Evolutionary conservation across 1,140 invertebrate species (phyloP).

Genomic region (Andricus grossulariae): DNA sequence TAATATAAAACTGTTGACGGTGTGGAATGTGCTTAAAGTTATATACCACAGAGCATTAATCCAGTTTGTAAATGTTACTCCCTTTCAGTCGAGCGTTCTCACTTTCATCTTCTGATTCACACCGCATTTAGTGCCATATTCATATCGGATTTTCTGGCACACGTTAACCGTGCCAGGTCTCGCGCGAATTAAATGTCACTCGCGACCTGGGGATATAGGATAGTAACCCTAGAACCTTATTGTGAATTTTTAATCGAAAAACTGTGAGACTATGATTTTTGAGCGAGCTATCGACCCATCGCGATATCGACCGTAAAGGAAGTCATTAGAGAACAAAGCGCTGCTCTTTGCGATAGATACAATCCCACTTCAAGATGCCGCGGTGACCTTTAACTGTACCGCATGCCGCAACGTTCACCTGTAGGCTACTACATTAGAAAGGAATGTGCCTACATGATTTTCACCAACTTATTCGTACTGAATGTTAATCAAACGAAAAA

Average conservation of each 20-base stretch:
- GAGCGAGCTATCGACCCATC: constrained; percentile 42
- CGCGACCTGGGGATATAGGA: constrained; percentile 39
- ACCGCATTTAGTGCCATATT: background rate
- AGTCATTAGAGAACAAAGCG: constrained; percentile 70
- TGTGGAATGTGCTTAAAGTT: background rate
- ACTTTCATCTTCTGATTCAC: constrained; percentile 28
- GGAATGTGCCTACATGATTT: constrained; percentile 62
- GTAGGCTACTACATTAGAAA: constrained; percentile 65
- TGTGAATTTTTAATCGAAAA: background rate
- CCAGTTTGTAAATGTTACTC: constrained; percentile 26
- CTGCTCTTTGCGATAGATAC: constrained; percentile 63
- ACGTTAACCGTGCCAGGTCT: constrained; percentile 1
- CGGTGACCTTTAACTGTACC: constrained; percentile 73
- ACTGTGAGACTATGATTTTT: constrained; percentile 30
- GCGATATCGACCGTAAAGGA: constrained; percentile 58
- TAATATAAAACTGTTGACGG: too few relatives aligned
- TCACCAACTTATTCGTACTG: constrained; percentile 48
- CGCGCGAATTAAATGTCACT: constrained; percentile 37
- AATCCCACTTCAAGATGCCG: constrained; percentile 62
- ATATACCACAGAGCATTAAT: background rate
- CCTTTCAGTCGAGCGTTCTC: constrained; percentile 28
- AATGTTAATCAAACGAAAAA: constrained; percentile 44
- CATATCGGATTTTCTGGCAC: constrained; percentile 29
- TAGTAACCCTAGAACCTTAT: constrained; percentile 38
- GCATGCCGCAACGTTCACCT: constrained; percentile 69